Percentiles rank a stretch among this genome's conserved stretches.
These are phyloP conservation scores for Lepidonotus clava DNA, from an alignment of 2,888 invertebrate species.

Conservation along the genomic window DNA sequence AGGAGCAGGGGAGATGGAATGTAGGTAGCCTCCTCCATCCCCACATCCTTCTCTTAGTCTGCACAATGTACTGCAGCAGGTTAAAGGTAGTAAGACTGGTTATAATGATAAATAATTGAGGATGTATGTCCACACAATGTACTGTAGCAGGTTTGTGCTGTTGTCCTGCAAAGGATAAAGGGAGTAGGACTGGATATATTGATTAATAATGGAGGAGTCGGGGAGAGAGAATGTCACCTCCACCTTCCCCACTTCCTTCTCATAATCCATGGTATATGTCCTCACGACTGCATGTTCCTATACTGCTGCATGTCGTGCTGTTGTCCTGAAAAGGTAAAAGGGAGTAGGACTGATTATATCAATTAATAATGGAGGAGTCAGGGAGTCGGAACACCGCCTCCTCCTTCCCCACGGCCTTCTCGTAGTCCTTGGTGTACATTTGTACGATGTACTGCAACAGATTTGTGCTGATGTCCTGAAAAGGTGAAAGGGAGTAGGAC, in stretches of 20 bases:
- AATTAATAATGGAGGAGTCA: conserved; percentile 71
- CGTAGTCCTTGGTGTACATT: conserved; percentile 73
- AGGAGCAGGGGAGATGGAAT: too few relatives aligned
- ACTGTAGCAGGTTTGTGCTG: conserved; percentile 74
- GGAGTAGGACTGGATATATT: background rate
- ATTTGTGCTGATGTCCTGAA: conserved; percentile 73
- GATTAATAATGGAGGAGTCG: background rate
- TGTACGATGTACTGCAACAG: conserved; percentile 74
- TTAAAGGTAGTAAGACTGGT: too few relatives aligned
- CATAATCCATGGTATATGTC: conserved; percentile 73
- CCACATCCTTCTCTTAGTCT: conserved; percentile 73
- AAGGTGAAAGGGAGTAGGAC: background rate
- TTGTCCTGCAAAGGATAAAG: conserved; percentile 67
- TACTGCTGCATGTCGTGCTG: conserved; percentile 74
- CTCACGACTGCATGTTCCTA: conserved; percentile 74
- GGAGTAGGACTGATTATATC: background rate
- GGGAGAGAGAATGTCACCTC: too few relatives aligned
- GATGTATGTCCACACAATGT: conserved; percentile 73
- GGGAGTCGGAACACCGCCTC: conserved; percentile 75
- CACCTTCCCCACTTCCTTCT: conserved; percentile 74
- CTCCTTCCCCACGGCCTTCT: conserved; percentile 74
- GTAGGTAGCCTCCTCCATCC: conserved; percentile 77
- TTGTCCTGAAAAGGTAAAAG: conserved; percentile 67
- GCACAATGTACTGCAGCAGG: too few relatives aligned
- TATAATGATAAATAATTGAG: too few relatives aligned